Conservation (phyloP, 2,888 invertebrate genomes). For the Harpagoxenus sublaevis region DNA sequence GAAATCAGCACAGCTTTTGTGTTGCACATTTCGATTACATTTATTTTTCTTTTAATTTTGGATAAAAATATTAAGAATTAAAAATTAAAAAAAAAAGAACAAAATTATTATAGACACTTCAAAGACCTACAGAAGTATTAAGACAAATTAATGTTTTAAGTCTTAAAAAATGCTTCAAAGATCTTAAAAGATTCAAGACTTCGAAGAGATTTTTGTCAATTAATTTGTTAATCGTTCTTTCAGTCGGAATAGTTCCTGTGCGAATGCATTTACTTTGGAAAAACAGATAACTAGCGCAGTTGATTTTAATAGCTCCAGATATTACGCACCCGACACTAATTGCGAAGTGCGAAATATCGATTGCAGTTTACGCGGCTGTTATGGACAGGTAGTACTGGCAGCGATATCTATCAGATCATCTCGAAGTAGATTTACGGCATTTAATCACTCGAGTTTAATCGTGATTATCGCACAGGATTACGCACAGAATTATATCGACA, state of each 20-base stretch:
- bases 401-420: constrained; percentile 54
- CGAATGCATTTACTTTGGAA: neutral
- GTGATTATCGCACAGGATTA: constrained; percentile 47
- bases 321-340: constrained; percentile 50
- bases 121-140: neutral
- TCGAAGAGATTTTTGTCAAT: neutral
- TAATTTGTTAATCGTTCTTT: neutral
- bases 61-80: neutral
- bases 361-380: constrained; percentile 54
- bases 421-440: constrained; percentile 55
- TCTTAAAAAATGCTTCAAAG: too few species aligned
- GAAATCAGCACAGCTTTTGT: neutral
- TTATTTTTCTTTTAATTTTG: neutral
- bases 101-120: neutral
- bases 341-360: constrained; percentile 56
- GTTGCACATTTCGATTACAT: neutral
- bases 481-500: constrained; percentile 36
- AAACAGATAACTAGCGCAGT: neutral
- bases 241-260: too few species aligned
- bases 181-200: neutral
- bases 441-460: constrained; percentile 55
- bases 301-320: constrained; percentile 39
- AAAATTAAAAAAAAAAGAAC: neutral
- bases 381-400: constrained; percentile 48
- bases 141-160: neutral